phyloP scores from a whole-genome alignment of 2,797 vertebrate species.

The Enteromius thamalakanensis region DNA sequence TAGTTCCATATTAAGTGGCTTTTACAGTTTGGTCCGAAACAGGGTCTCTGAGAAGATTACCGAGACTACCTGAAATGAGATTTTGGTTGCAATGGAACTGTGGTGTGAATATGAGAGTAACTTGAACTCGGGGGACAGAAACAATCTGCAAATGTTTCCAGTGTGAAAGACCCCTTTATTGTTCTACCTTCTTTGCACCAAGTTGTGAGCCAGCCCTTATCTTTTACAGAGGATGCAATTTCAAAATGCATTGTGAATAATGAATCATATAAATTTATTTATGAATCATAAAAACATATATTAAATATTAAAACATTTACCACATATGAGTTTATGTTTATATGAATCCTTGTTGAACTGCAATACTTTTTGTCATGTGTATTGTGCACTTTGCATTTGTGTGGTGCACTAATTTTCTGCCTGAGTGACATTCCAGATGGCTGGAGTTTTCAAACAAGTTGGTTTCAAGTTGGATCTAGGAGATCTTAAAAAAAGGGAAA shows the following conservation, averaged over 20 bases:
- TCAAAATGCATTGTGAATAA: neutral
- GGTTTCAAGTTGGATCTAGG: neutral
- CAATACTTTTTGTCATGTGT: neutral
- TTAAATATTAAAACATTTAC: neutral
- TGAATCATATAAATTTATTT: too few relatives aligned
- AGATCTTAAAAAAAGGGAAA: neutral
- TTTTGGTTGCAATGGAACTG: neutral
- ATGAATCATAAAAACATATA: too few relatives aligned
- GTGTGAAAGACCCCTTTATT: neutral
- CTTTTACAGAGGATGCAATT: neutral
- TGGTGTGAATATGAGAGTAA: neutral
- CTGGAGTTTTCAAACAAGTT: neutral
- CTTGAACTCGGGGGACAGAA: neutral
- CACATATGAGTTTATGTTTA: neutral
- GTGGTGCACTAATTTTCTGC: neutral
- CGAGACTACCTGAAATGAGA: neutral
- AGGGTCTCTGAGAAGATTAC: neutral
- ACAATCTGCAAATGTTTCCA: neutral
- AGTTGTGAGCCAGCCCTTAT: neutral
- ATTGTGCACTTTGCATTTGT: slow-evolving; percentile 5
- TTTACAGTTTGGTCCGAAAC: neutral
- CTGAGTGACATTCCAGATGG: neutral
- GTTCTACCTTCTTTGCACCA: neutral
- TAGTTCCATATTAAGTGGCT: neutral
- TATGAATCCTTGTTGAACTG: neutral